Percentiles rank a stretch among this genome's conserved stretches.
Evolutionary conservation across 2,888 invertebrate genomes (phyloP).

Genomic region (Lycocerus yunnanus): DNA sequence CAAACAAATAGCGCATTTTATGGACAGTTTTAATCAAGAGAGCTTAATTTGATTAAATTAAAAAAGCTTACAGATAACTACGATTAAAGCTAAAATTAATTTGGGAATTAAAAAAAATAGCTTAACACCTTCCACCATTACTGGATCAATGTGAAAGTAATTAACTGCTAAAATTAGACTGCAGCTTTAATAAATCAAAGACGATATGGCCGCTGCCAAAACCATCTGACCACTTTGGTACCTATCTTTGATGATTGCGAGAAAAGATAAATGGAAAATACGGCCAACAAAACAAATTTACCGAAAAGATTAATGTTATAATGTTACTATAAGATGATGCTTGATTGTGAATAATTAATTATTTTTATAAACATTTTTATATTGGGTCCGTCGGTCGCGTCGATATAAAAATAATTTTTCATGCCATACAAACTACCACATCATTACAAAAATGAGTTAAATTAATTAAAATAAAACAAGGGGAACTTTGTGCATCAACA

Average conservation of each 20-base stretch:
- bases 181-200: slow-evolving; percentile 20
- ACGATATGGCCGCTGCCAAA: slow-evolving; percentile 10
- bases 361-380: neutral
- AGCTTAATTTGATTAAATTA: neutral
- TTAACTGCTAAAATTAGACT: slow-evolving; percentile 21
- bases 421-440: neutral
- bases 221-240: slow-evolving; percentile 23
- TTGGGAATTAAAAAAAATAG: neutral
- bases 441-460: neutral
- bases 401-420: neutral
- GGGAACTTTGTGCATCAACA: neutral
- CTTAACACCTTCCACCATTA: neutral
- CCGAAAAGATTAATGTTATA: slow-evolving; percentile 15
- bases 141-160: slow-evolving; percentile 13
- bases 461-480: neutral
- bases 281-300: slow-evolving; percentile 1
- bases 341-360: neutral
- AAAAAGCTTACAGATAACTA: neutral
- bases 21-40: neutral
- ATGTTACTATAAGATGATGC: neutral
- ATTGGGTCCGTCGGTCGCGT: too few species aligned
- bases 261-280: slow-evolving; percentile 10
- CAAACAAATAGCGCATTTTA: neutral
- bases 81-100: neutral
- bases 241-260: slow-evolving; percentile 11